These are phyloP conservation scores for Chloroclysta siterata DNA, from an alignment of 2,888 invertebrate genomes.

Conservation along the genomic window DNA sequence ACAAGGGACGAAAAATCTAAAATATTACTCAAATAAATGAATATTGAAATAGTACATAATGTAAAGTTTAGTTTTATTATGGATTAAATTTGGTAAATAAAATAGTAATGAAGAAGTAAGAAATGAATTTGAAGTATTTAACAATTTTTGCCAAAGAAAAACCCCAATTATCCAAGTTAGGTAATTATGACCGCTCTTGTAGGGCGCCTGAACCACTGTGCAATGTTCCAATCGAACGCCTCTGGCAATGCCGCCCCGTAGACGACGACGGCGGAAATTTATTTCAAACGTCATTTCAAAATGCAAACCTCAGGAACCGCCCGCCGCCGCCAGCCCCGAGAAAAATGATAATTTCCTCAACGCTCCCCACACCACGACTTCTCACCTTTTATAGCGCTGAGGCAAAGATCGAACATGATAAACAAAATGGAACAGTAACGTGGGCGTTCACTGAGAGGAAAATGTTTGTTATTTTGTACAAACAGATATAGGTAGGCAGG, in stretches of 20 bases:
- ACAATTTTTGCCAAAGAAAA: too few relatives aligned
- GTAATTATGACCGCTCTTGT: too few relatives aligned
- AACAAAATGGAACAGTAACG: constrained; percentile 19
- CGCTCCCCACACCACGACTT: constrained; percentile 34
- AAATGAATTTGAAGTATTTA: too few relatives aligned
- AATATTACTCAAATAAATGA: too few relatives aligned
- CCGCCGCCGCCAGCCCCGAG: constrained; percentile 47
- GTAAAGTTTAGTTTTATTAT: too few relatives aligned
- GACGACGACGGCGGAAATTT: constrained; percentile 68
- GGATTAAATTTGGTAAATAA: too few relatives aligned
- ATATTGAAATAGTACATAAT: too few relatives aligned
- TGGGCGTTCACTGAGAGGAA: constrained; percentile 2
- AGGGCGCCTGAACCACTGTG: too few relatives aligned
- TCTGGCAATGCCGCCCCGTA: constrained; percentile 58
- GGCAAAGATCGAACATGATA: constrained; percentile 24
- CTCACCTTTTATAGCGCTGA: constrained; percentile 36
- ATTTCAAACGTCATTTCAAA: constrained; percentile 78
- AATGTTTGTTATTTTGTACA: not conserved
- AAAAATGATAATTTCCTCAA: constrained; percentile 71
- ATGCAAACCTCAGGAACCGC: constrained; percentile 60
- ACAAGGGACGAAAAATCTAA: too few relatives aligned
- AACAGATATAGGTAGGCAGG: not conserved
- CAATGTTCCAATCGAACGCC: constrained; percentile 78
- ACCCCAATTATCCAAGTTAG: too few relatives aligned
- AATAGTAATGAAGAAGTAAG: too few relatives aligned